Percentiles rank a stretch among this genome's conserved stretches.
These are phyloP conservation scores for Rhipidura dahli DNA, from an alignment of 2,113 vertebrate genomes.

Conservation along the genomic window DNA sequence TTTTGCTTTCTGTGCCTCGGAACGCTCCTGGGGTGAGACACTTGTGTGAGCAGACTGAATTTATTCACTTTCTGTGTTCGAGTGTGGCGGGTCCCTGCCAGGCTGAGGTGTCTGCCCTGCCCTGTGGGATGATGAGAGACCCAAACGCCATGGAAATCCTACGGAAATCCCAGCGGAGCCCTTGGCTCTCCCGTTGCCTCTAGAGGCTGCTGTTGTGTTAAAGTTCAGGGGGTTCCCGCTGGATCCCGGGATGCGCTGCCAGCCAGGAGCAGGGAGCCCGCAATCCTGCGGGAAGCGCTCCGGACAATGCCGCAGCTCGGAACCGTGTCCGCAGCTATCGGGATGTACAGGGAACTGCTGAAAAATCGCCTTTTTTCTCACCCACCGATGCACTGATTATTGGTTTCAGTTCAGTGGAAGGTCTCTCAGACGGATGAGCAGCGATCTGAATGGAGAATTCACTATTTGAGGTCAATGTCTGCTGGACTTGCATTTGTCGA, in stretches of 20 bases:
- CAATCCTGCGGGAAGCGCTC: background rate
- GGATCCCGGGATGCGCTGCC: background rate
- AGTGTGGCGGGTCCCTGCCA: background rate
- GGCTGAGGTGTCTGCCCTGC: background rate
- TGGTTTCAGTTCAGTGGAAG: background rate
- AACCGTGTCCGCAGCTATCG: background rate
- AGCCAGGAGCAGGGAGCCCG: background rate
- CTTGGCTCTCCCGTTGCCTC: background rate
- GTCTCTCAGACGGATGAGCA: background rate
- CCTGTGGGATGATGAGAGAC: rapidly evolving
- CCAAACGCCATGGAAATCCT: background rate
- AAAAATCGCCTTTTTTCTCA: background rate
- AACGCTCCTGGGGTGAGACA: background rate
- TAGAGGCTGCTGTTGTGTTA: slow-evolving; percentile 71
- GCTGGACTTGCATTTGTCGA: background rate
- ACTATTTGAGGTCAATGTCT: background rate
- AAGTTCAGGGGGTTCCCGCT: background rate
- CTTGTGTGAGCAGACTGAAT: background rate
- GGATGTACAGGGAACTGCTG: background rate
- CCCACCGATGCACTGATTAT: background rate
- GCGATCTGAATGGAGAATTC: background rate
- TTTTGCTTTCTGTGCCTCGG: background rate
- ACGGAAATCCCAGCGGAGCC: rapidly evolving
- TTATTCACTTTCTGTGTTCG: background rate
- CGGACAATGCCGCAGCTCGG: background rate